Percentiles rank a stretch among this genome's conserved stretches.
Evolutionary conservation across 1,140 invertebrate genomes (phyloP).

Genomic region (Sarcophaga bullata): DNA sequence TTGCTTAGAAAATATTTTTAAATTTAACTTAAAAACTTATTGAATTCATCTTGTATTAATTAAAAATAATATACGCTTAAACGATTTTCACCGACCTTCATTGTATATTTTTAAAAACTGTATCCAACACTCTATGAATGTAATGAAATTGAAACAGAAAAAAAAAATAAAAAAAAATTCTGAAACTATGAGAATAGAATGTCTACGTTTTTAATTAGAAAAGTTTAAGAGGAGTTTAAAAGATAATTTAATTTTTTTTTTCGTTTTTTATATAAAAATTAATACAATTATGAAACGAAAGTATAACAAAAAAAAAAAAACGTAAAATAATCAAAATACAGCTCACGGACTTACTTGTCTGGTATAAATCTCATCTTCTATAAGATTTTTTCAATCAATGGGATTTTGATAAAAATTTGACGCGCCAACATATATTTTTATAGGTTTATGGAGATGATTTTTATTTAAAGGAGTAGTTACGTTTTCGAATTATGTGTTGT

Average conservation of each 20-base stretch:
- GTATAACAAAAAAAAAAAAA: neutral
- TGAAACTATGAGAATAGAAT: too few relatives aligned
- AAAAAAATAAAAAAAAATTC: too few relatives aligned
- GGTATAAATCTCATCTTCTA: constrained; percentile 36
- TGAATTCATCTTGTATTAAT: too few relatives aligned
- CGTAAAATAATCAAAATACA: neutral
- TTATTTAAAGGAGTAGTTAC: constrained; percentile 6
- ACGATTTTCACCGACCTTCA: too few relatives aligned
- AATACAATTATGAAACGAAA: neutral
- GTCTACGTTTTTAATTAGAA: too few relatives aligned
- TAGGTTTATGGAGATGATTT: constrained; percentile 8
- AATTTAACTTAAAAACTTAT: too few relatives aligned
- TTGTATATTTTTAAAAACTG: too few relatives aligned
- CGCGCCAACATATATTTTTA: neutral
- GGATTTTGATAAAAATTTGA: constrained; percentile 4
- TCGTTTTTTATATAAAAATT: neutral
- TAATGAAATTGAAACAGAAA: neutral
- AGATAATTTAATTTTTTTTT: neutral
- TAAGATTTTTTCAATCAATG: neutral
- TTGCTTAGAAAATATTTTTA: too few relatives aligned
- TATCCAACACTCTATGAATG: constrained; percentile 12
- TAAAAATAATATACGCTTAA: too few relatives aligned
- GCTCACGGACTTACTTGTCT: constrained; percentile 35
- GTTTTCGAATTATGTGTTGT: neutral
- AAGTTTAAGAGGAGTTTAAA: too few relatives aligned